A percentile compares a stretch with the other conserved stretches of the same genome.
Evolutionary conservation across 2,888 invertebrate genomes (phyloP).

Genomic region (Ecliptopera silaceata): DNA sequence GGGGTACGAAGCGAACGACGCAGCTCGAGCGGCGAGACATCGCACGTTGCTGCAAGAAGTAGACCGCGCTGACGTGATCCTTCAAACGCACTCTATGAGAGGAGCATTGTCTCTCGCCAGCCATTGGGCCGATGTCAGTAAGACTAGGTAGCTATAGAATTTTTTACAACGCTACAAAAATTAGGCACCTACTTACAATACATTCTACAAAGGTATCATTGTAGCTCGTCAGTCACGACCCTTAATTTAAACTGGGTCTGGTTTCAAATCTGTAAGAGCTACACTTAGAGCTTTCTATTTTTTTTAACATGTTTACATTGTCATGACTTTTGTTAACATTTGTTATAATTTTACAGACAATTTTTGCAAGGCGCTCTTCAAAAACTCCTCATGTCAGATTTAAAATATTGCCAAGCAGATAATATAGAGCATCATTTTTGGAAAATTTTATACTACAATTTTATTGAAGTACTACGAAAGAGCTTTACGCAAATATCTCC

Average conservation of each 20-base stretch:
- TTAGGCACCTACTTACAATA: too few relatives aligned
- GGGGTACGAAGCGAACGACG: conserved; percentile 79
- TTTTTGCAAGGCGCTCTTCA: conserved; percentile 87
- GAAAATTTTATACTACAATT: conserved; percentile 94
- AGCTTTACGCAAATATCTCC: conserved; percentile 84
- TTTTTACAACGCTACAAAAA: background rate
- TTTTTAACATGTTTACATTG: too few relatives aligned
- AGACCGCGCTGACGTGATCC: conserved; percentile 86
- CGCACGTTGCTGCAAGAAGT: conserved; percentile 85
- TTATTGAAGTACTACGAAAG: conserved; percentile 92
- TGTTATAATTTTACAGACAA: conserved; percentile 56
- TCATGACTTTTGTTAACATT: background rate
- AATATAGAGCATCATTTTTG: conserved; percentile 95
- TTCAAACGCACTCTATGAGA: conserved; percentile 84
- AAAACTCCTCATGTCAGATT: conserved; percentile 88
- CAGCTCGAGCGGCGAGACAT: conserved; percentile 84
- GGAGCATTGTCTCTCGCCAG: conserved; percentile 80
- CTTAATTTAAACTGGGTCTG: too few relatives aligned
- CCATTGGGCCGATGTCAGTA: conserved; percentile 86
- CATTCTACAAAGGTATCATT: too few relatives aligned
- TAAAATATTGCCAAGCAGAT: conserved; percentile 93
- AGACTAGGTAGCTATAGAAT: conserved; percentile 73
- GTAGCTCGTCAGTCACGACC: too few relatives aligned
- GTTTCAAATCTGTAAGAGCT: too few relatives aligned
- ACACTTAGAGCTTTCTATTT: too few relatives aligned